Evolutionary conservation across 1,140 invertebrate species (phyloP), one percentile per base, ranked within the genome.

Genomic region (Sycophaga agraensis): DNA sequence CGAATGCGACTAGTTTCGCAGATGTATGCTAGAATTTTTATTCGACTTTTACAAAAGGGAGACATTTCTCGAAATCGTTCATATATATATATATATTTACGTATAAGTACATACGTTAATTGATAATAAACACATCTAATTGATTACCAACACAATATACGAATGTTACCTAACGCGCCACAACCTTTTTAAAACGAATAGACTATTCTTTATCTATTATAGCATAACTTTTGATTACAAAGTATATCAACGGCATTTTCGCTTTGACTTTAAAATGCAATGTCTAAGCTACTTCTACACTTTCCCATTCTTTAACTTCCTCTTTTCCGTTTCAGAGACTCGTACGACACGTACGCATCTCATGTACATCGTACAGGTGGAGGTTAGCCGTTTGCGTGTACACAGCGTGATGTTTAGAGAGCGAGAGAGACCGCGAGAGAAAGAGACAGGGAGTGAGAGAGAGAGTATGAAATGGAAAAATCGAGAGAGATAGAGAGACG

Each of bases 111-210:
- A n/a, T n/a, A n/a, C n/a, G n/a, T n/a, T n/a, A 37, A 54, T 31
- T 31, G 28, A 39, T 57, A 51, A 39, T 39, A 54, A 51, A 59
- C 31, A 54, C 43, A 54, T 59, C 48, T 51, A 53, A 59, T 39
- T 22, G 16, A 43, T 46, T 54, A 61, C 49, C 26, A 49, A 55
- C 22, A 55, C 17, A 60, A 28, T 45, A 55, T 49, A 42, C n/a
- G n/a, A n/a, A 55, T 48, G 39, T 61, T 55, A 55, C 22, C 14
- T 39, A 51, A 48, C 49, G 42, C 50, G 42, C 24, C 24, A 55
- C 45, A 61, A 60, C 39, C 8, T 45, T 35, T 24, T 16, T 53
- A 19, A n/a, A n/a, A n/a, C n/a, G n/a, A n/a, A n/a, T n/a, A n/a
- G n/a, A 21, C 9, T 46, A 31, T 31, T 54, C 24, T 24, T 37